Conservation (phyloP, 2,888 invertebrate species). For the Monoplex corrugatus region DNA sequence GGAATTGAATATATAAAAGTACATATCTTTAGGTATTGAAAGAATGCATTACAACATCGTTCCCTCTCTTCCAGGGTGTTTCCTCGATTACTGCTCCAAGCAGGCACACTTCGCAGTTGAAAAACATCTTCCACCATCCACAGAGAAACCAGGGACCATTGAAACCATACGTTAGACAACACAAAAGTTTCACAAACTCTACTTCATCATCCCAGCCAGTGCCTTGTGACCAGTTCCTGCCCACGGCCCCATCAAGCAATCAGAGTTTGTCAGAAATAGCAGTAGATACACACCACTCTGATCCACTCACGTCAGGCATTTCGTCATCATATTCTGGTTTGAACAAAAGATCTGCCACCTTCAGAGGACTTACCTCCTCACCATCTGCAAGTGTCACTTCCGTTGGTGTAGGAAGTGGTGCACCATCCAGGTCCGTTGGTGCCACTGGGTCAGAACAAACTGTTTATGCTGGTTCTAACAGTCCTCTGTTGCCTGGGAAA, state of each 20-base stretch:
- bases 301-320: neutral
- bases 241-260: neutral
- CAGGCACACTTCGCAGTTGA: conserved; percentile 61
- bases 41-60: neutral
- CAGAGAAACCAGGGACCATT: neutral
- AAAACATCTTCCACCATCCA: conserved; percentile 58
- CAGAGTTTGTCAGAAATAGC: neutral
- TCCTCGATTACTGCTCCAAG: conserved; percentile 40
- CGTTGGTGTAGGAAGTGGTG: neutral
- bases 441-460: neutral
- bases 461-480: neutral
- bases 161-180: conserved; percentile 27
- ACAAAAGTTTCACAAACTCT: neutral
- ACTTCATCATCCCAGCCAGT: neutral
- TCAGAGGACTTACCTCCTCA: neutral
- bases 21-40: too few species aligned
- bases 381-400: neutral
- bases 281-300: neutral
- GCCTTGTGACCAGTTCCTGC: neutral
- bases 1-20: too few species aligned
- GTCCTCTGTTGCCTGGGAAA: neutral
- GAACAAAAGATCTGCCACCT: neutral
- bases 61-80: neutral
- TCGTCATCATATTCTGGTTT: neutral
- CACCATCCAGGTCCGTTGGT: neutral